These are phyloP conservation scores for Sthenelais limicola DNA, from an alignment of 2,888 invertebrate genomes.

Conservation along the genomic window DNA sequence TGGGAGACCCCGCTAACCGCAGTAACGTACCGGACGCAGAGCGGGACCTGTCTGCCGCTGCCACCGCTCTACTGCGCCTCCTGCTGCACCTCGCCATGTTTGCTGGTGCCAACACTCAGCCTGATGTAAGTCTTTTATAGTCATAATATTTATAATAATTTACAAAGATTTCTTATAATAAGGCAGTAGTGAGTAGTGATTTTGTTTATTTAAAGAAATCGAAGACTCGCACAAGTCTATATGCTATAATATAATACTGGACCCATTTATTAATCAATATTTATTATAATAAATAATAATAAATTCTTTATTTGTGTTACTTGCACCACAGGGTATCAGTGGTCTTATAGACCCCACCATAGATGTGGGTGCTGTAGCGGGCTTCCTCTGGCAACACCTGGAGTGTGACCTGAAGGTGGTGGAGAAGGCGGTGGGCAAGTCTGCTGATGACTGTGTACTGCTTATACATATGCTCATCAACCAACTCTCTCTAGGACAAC, in stretches of 20 bases:
- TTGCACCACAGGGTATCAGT: slow-evolving; percentile 5
- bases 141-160: too few relatives aligned
- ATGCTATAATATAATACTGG: too few relatives aligned
- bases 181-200: too few relatives aligned
- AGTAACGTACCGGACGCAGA: slow-evolving; percentile 52
- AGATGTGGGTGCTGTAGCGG: slow-evolving; percentile 38
- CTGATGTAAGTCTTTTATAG: too few relatives aligned
- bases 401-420: slow-evolving; percentile 53
- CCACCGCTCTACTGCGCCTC: slow-evolving; percentile 55
- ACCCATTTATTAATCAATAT: too few relatives aligned
- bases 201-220: too few relatives aligned
- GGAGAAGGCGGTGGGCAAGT: slow-evolving; percentile 50
- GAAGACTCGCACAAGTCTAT: too few relatives aligned
- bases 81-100: slow-evolving; percentile 61
- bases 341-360: slow-evolving; percentile 39
- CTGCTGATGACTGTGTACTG: slow-evolving; percentile 58
- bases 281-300: too few relatives aligned
- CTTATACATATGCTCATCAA: slow-evolving; percentile 53
- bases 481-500: not conserved
- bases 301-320: too few relatives aligned
- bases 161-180: too few relatives aligned
- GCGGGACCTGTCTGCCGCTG: slow-evolving; percentile 54
- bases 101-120: slow-evolving; percentile 52
- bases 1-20: slow-evolving; percentile 56
- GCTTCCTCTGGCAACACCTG: slow-evolving; percentile 58